Evolutionary conservation across 1,140 invertebrate genomes (phyloP), one percentile per base, ranked within the genome.

Genomic region (Penaeus vannamei): DNA sequence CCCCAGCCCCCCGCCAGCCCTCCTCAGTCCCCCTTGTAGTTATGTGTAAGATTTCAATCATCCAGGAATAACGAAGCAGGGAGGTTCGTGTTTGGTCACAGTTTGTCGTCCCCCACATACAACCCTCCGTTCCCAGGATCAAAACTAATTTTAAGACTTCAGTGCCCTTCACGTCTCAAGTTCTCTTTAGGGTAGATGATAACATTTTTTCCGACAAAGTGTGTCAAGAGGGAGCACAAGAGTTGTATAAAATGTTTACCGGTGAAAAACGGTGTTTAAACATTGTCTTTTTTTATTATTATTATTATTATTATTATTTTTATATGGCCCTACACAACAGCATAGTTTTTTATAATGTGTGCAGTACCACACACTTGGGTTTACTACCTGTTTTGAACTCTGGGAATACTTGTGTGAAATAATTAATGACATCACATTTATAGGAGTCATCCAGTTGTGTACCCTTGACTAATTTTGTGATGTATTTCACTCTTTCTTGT

Each of bases 91-190:
- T 77, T 62, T 60, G 26, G 84, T 77, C 72, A 84, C 82, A 86
- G 72, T 60, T 32, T 20, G 53, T 53, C 53, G 53, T 53, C 62
- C 69, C 72, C 72, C 32, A 86, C 69, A 36, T 76, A 77, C 72
- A 76, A 60, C 84, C 84, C 84, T 86, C 84, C 84, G 72, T 86
- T 79, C 61, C 84, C 84, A 86, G 84, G 69, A 86, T 86, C 84
- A 86, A 86, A 86, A 86, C 84, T 86, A 86, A 86, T 86, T 61
- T 86, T 86, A 86, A 86, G 66, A 86, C 84, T 85, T 62, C 84
- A 86, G 84, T 86, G 84, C 84, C 77, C 84, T 86, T 86, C 69
- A 86, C 32, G 72, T 86, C 84, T 86, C 84, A 86, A 86, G 84
- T 86, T 79, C 42, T 79, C 42, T 79, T n/a, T 86, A 86, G 84